Evolutionary conservation across 2,888 invertebrate genomes (phyloP).

Genomic region (Callosobruchus maculatus): DNA sequence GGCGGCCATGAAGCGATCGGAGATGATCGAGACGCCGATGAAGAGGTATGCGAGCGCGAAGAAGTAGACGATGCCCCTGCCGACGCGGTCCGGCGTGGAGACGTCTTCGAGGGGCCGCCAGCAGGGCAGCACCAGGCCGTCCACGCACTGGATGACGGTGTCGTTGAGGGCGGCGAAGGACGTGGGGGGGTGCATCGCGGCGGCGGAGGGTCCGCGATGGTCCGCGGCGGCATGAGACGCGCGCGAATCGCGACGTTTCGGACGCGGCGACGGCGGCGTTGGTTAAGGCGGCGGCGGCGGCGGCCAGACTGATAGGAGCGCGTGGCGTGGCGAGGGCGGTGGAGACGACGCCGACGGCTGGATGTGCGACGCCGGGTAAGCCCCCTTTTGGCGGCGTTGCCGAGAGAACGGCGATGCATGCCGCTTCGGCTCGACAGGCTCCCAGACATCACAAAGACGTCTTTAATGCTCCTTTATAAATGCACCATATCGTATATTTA

Average conservation of each 20-base stretch:
- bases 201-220: neutral
- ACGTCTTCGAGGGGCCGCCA: constrained; percentile 85
- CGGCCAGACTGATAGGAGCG: neutral
- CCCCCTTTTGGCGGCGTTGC: constrained; percentile 28
- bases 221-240: neutral
- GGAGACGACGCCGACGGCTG: constrained; percentile 7
- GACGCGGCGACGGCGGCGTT: neutral
- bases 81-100: constrained; percentile 69
- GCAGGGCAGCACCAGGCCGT: constrained; percentile 82
- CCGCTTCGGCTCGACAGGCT: too few relatives aligned
- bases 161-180: neutral
- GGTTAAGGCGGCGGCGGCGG: neutral
- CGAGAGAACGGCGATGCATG: neutral
- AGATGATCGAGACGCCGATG: constrained; percentile 97
- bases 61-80: constrained; percentile 90
- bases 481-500: too few relatives aligned
- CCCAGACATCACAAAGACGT: too few relatives aligned
- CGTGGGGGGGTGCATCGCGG: neutral
- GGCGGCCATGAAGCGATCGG: constrained; percentile 98
- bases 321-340: constrained; percentile 1
- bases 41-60: constrained; percentile 87
- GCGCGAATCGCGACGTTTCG: neutral
- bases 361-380: constrained; percentile 20
- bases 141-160: constrained; percentile 57
- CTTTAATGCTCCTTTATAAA: too few relatives aligned